Base-by-base conservation (phyloP, 1,140 invertebrate species). In the Helicoverpa zea region DNA sequence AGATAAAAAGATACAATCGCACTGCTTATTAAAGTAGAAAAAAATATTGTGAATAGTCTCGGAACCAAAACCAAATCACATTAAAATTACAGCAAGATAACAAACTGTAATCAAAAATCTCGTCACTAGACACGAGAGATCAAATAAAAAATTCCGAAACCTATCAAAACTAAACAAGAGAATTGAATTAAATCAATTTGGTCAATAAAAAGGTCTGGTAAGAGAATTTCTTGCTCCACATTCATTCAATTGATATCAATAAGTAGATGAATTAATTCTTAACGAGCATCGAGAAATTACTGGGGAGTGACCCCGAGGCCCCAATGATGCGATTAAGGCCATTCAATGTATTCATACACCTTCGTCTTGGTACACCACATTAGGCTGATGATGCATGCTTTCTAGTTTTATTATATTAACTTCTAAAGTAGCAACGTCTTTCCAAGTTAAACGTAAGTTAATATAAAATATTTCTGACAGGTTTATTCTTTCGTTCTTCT, bases 191-290 rank as follows among this genome's bases (percentile, higher is more conserved):
- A 52, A 49, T 76, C 59, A 76, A 75, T 63, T 76, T 63, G 47
- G 23, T 63, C 74, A 63, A 63, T 63, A 72, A 52, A 63, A 76
- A 61, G 35, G 16, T 18, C 56, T 18, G 14, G 16, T n/a, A 74
- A 43, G 7, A 49, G 63, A 76, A 63, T 76, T 76, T 76, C 74
- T 59, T 72, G 61, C 72, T 81, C 72, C 14, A 81, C 52, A 81
- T 81, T 14, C 47, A 80, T 75, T 76, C 79, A 76, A 81, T 81
- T 81, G 59, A 75, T 75, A 76, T 61, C 74, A 76, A 76, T 76
- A 76, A 76, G 74, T 56, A 76, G 72, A 58, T 51, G 72, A 81
- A 81, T 81, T 81, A 81, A 76, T 75, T 80, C 79, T 74, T 64
- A 80, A 80, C 79, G 54, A 81, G 79, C 61, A 51, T 61, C 52